Percentiles rank a stretch among this genome's conserved stretches.
phyloP scores from a whole-genome alignment of 2,888 invertebrate species.

The Heliconius hortense region DNA sequence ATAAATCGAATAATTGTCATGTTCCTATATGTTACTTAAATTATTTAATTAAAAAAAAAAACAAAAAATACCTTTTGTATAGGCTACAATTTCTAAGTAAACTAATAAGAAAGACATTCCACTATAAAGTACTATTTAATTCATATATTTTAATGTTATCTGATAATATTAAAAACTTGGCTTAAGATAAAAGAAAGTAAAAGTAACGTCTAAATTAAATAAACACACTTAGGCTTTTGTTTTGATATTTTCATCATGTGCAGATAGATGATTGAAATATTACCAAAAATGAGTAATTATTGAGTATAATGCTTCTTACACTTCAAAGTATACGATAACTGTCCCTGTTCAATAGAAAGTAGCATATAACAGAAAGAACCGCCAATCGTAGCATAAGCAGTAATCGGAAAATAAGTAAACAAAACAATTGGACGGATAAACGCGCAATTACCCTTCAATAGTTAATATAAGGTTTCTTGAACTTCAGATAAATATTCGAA shows the following conservation, averaged over 20 bases:
- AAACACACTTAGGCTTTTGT: slow-evolving; percentile 10
- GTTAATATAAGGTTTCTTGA: slow-evolving; percentile 32
- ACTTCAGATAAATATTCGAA: slow-evolving; percentile 13
- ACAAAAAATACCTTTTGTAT: neutral
- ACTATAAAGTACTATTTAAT: too few species aligned
- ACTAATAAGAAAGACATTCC: too few species aligned
- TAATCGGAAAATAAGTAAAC: slow-evolving; percentile 61
- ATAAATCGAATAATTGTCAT: neutral
- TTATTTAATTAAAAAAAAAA: neutral
- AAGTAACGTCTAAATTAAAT: slow-evolving; percentile 1
- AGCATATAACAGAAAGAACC: slow-evolving; percentile 33
- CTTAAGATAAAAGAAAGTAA: neutral
- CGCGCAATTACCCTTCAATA: slow-evolving; percentile 46
- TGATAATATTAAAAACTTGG: slow-evolving; percentile 4
- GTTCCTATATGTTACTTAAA: neutral
- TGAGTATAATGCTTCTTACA: neutral
- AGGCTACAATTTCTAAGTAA: neutral
- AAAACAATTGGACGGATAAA: slow-evolving; percentile 66
- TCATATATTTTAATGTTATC: neutral
- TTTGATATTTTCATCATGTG: slow-evolving; percentile 2
- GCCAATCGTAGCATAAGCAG: slow-evolving; percentile 32
- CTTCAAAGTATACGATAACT: slow-evolving; percentile 10
- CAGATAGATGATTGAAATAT: neutral
- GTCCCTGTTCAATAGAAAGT: slow-evolving; percentile 22
- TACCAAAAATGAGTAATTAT: neutral